phyloP scores from a whole-genome alignment of 2,797 vertebrate species.

The Trachops cirrhosus region DNA sequence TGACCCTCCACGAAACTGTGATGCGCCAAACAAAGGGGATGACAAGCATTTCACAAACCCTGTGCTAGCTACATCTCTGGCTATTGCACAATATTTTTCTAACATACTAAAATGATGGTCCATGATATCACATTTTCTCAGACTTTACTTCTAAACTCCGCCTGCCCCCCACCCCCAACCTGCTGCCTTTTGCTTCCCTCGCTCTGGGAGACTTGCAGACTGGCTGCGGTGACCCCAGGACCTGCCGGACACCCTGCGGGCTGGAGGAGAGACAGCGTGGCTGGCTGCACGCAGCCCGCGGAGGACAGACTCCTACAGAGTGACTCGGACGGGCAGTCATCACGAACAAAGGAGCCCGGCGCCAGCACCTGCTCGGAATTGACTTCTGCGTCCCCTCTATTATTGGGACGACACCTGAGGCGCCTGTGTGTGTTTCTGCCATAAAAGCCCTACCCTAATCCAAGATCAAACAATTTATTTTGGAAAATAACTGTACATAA shows the following conservation, averaged over 20 bases:
- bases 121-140: background rate
- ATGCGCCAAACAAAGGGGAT: background rate
- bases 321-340: background rate
- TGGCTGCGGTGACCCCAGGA: background rate
- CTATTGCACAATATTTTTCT: background rate
- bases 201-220: background rate
- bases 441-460: conserved; percentile 51
- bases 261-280: background rate
- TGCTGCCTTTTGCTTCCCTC: rapidly evolving
- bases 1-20: background rate
- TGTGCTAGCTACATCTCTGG: background rate
- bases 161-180: rapidly evolving
- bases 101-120: background rate
- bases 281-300: background rate
- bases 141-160: background rate
- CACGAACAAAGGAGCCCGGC: background rate
- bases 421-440: conserved; percentile 9
- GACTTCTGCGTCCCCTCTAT: conserved; percentile 36
- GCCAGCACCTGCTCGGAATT: background rate
- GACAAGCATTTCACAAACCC: background rate
- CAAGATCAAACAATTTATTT: conserved; percentile 70
- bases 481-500: conserved; percentile 65
- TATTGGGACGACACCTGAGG: conserved; percentile 41
- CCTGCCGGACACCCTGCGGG: background rate
- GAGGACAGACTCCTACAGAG: background rate